These are phyloP conservation scores for Ditylenchus weischeri DNA, from an alignment of 2,888 invertebrate genomes.

Conservation along the genomic window DNA sequence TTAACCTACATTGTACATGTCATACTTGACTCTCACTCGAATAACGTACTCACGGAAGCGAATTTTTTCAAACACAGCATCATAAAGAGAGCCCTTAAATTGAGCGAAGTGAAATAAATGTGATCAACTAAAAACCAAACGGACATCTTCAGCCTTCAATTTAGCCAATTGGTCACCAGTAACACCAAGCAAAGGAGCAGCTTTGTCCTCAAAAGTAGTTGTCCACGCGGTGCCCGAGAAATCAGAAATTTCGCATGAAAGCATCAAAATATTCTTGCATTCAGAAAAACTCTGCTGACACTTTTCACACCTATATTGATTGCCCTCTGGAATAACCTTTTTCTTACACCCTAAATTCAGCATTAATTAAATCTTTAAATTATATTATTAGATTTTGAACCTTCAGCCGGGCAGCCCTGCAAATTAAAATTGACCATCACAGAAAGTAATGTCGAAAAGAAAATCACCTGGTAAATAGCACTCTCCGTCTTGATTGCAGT, in stretches of 20 bases:
- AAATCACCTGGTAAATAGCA: constrained; percentile 72
- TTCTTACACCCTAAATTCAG: constrained; percentile 73
- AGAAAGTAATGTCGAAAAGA: neutral
- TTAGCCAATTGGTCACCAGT: constrained; percentile 76
- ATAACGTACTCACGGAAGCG: constrained; percentile 78
- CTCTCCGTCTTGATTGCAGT: constrained; percentile 77
- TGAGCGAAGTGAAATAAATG: neutral
- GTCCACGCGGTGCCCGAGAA: constrained; percentile 83
- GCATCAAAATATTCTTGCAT: constrained; percentile 66
- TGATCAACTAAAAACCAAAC: constrained; percentile 8
- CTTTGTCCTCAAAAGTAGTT: constrained; percentile 78
- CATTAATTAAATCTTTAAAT: no score
- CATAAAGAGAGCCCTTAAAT: constrained; percentile 25
- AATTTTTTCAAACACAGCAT: constrained; percentile 67
- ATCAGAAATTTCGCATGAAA: constrained; percentile 72
- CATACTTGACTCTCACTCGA: constrained; percentile 81
- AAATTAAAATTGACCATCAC: constrained; percentile 2
- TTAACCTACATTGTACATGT: constrained; percentile 74
- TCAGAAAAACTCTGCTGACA: constrained; percentile 79
- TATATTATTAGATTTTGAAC: constrained; percentile 44
- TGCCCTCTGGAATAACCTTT: constrained; percentile 83
- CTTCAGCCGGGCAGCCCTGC: constrained; percentile 77
- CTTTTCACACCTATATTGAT: constrained; percentile 91
- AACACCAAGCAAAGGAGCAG: constrained; percentile 73
- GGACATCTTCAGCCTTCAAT: constrained; percentile 48